These are phyloP conservation scores for Anseranas semipalmata DNA, from an alignment of 2,113 vertebrate genomes.

Conservation along the genomic window DNA sequence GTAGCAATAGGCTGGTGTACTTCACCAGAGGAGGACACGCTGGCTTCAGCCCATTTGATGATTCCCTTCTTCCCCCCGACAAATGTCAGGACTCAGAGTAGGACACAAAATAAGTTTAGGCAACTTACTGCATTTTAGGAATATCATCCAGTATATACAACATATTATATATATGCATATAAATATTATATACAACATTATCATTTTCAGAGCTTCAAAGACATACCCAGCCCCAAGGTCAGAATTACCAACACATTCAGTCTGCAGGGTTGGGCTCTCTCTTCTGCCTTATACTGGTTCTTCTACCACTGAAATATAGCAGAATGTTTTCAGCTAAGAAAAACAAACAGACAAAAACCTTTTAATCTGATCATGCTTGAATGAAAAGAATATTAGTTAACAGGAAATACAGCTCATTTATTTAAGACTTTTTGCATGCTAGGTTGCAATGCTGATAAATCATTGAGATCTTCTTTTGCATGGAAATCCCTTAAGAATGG, in stretches of 20 bases:
- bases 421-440: not conserved
- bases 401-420: not conserved
- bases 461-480: not conserved
- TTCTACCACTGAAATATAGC: not conserved
- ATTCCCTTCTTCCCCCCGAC: not conserved
- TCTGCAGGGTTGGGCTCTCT: not conserved
- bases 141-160: not conserved
- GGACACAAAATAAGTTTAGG: not conserved
- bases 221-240: not conserved
- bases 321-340: not conserved
- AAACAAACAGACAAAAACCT: not conserved
- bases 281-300: not conserved
- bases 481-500: not conserved
- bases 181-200: not conserved
- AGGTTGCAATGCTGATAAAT: not conserved
- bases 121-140: not conserved
- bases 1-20: not conserved
- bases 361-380: not conserved
- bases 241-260: not conserved
- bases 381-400: not conserved
- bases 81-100: not conserved
- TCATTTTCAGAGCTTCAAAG: not conserved
- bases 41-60: not conserved
- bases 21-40: not conserved
- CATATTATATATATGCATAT: too few relatives aligned